Base-by-base conservation (phyloP, 2,888 invertebrate genomes). In the Tupiocoris notatus region DNA sequence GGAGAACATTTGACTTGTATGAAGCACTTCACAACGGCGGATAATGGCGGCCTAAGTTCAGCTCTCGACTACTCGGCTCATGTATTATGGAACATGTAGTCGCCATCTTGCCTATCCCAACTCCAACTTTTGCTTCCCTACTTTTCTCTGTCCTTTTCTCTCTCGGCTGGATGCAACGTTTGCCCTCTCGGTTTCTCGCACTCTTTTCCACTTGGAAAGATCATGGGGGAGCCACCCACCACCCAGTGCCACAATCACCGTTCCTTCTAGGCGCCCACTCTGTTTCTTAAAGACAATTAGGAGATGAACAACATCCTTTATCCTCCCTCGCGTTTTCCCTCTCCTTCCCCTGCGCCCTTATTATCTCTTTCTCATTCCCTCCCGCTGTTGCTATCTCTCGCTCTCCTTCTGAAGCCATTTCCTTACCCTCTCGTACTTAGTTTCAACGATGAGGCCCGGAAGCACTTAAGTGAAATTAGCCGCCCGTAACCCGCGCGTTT, bases 21-120 rank as follows among this genome's bases (percentile, higher is more conserved):
- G 74, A 74, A 61, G 61, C 56, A 9, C 64, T 39, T 39, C 39
- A 39, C 39, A 17, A 23, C 64, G 77, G 57, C 75, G 65, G 76
- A 75, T 77, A 77, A 77, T 77, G 77, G 75, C 67, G 65, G 70
- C 63, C 75, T 77, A 77, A 77, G 75, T 39, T 39, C 39, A 12
- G 39, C 39, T 39, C 39, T 39, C 39, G n/a, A n/a, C n/a, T n/a
- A n/a, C n/a, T n/a, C 39, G 39, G 39, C 77, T 77, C 77, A 77
- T 77, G 75, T 77, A 76, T 77, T 77, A 77, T 77, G 74, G 78
- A 75, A 74, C 68, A 58, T 21, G 57, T 39, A 39, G 39, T 39
- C 39, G 39, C 39, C 39, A 39, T 39, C 39, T 39, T 39, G 39
- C 6, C 39, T 7, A 12, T 39, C 39, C 39, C 6, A n/a, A n/a